Evolutionary conservation across 2,113 vertebrate species (phyloP), one percentile per base, ranked within the genome.

Genomic region (Zonotrichia leucophrys): DNA sequence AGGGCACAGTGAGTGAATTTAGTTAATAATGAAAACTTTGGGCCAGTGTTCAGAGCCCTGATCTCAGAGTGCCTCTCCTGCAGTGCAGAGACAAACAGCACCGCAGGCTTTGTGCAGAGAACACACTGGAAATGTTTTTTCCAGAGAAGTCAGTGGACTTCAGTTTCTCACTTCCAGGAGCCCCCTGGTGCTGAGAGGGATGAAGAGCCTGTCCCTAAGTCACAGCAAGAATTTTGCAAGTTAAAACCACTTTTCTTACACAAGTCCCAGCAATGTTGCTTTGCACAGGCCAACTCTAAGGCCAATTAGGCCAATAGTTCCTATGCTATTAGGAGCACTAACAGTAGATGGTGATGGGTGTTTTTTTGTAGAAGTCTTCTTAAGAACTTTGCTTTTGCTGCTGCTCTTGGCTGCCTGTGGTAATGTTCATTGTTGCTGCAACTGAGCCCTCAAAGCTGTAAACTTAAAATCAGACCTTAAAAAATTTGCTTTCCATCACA

Each of bases 151-250:
- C 73, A 6, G 31, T 28, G 78, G 66, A 31, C 30, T 91, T 31
- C 7, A n/a, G 22, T 83, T 90, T 90, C 75, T 59, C 93, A 88
- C 82, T 77, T 90, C 37, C 78, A 88, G 86, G 92, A 96, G 92
- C 90, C 90, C 85, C 93, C 93, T 96, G 85, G 76, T 96, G 95
- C 83, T 90, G 83, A 94, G 64, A 92, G n/a, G 52, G n/a, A 4
- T 74, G 83, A 92, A 95, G 49, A 94, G 64, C 52, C 46, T 3
- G 55, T 79, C 73, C 11, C 31, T 23, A 7, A 63, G 27, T 67
- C 37, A 13, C 37, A 59, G 24, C 23, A 76, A 50, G 41, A 76
- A 46, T 73, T 89, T 82, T 66, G 35, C 46, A 28, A 42, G 31
- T 90, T 73, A 41, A 85, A 84, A 3, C 12, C 9, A 22, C 16